phyloP scores from a whole-genome alignment of 2,888 invertebrate genomes.

The Pandemis heparana region DNA sequence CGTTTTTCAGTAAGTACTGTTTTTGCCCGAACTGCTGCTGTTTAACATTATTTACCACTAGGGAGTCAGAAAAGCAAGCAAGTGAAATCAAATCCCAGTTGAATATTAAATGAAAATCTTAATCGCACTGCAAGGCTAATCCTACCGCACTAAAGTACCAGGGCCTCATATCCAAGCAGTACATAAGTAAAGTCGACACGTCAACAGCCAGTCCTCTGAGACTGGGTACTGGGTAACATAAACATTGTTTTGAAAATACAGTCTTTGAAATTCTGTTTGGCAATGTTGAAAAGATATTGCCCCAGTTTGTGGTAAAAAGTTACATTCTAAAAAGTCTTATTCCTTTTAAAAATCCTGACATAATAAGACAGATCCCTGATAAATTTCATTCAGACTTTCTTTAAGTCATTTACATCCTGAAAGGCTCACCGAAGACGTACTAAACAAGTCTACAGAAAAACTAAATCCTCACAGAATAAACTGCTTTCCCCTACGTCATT shows the following conservation, averaged over 20 bases:
- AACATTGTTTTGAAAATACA: neutral
- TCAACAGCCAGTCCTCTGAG: constrained; percentile 40
- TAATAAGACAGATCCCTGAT: constrained; percentile 3
- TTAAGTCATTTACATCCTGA: constrained; percentile 13
- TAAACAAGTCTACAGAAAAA: constrained; percentile 13
- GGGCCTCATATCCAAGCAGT: constrained; percentile 52
- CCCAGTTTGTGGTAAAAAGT: too few relatives aligned
- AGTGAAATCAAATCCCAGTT: constrained; percentile 12
- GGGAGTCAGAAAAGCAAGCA: constrained; percentile 1
- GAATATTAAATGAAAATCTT: constrained; percentile 29
- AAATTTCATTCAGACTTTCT: constrained; percentile 7
- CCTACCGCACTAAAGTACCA: constrained; percentile 47
- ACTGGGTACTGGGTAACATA: constrained; percentile 10
- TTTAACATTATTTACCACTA: too few relatives aligned
- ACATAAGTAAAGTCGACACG: constrained; percentile 46
- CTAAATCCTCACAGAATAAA: constrained; percentile 9
- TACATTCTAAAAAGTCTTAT: neutral
- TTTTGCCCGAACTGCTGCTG: too few relatives aligned
- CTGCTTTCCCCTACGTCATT: constrained; percentile 6
- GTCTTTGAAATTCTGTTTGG: neutral
- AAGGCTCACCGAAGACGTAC: constrained; percentile 2
- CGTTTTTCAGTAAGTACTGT: too few relatives aligned
- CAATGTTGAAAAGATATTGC: too few relatives aligned
- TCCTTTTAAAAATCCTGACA: neutral
- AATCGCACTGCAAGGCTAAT: constrained; percentile 30